Base-by-base conservation (phyloP, 2,888 invertebrate species). In the Luperina nickerlii region DNA sequence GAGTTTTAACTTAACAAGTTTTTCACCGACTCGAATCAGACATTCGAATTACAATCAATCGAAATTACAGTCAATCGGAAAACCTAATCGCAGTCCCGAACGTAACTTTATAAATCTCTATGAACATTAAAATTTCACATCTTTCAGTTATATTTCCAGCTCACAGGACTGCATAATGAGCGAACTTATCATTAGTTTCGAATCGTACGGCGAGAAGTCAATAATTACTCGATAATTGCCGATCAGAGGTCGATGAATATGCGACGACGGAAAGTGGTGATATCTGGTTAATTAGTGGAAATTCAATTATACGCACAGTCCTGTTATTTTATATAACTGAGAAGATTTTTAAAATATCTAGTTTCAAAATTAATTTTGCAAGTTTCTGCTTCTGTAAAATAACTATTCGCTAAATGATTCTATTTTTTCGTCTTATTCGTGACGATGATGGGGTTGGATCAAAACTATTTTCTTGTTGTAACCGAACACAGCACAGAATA, bases 151-250 rank as follows among this genome's bases (percentile, higher is more conserved):
- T 65, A 76, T 70, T 85, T 83, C 82, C 72, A 86, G 72, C 48
- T 86, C 73, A 9, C 76, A 73, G 60, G 32, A 72, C 57, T 62
- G 71, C 66, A 76, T 83, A 86, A 86, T 82, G 54, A 82, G 73
- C 18, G 63, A 69, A 83, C 38, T 86, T 72, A 73, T 72, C 67
- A 81, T 85, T 81, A 76, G 72, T 85, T 76, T 65, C 38, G 27
- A 66, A 81, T 63, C 74, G 54, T 71, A 63, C 32, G 62, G 68
- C 66, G 27, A 72, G 63, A 65, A 73, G 60, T 42, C 62, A 70
- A 74, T 85, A 84, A 83, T 84, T 74, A 74, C 27, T 66, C 74
- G 38, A 70, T 84, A 73, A 85, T 76, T 82, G 54, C 65, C 60
- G 68, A 76, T 72, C 72, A 60, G 70, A 69, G 63, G 54, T 75